Base-by-base conservation (phyloP, 2,888 invertebrate species). In the Criorhina ranunculi region DNA sequence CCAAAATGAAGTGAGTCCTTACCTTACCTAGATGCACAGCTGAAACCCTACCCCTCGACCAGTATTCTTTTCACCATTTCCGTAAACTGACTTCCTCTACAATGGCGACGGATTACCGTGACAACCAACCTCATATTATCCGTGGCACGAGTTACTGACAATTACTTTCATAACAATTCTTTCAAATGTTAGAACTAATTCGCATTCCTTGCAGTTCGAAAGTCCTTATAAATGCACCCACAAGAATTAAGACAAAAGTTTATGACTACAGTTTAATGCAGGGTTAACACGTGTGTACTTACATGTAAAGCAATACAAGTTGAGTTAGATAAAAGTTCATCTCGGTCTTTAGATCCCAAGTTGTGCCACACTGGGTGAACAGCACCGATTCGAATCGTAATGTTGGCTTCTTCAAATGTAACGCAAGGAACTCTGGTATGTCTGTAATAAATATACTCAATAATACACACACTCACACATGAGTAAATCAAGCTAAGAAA, bases 391-490 rank as follows among this genome's bases (percentile, higher is more conserved):
- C 92, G 87, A 94, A 93, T 0, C 93, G 91, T 15, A 93, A 88
- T 24, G 76, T 67, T 29, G 78, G 86, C 24, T 77, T 86, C 37
- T 91, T 90, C 4, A 86, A 87, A 88, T 92, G 92, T n/a, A 96
- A 93, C 0, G 95, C 95, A 35, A 96, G 92, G 88, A 96, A 93
- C 89, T 97, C 96, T 2, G 97, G 96, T 72, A 96, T 93, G 91
- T 96, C 96, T 96, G 93, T 1, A 92, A 17, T 35, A 55, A 46
- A 15, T 15, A 51, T 2, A 15, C n/a, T 8, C 35, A 46, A 49
- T n/a, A n/a, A n/a, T n/a, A 35, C 6, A 1, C 24, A 49, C 24
- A 24, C 24, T 24, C 24, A 4, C 24, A 4, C 4, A 24, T 24
- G 24, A 24, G 24, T 4, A 24, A 24, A 24, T 24, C 24, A 24